Base-by-base conservation (phyloP, 2,797 vertebrate species). In the Cuculus canorus region DNA sequence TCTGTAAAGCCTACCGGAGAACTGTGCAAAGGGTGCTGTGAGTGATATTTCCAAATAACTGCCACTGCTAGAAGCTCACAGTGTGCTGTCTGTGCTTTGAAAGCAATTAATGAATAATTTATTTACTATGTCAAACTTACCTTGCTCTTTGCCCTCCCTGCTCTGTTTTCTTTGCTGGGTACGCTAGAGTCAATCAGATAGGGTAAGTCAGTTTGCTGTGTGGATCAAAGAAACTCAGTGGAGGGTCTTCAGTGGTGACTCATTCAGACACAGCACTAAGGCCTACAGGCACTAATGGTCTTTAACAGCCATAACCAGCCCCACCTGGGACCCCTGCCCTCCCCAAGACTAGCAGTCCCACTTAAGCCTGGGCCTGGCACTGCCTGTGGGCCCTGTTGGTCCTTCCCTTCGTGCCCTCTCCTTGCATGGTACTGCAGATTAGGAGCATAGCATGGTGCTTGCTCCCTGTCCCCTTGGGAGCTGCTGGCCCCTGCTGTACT, bases 201-300 rank as follows among this genome's bases (percentile, higher is more conserved):
- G 17, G 1, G 5, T 23, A 32, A 68, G 47, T 76, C 66, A 35
- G 41, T 65, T 56, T 47, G 37, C 53, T 19, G 32, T 1, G 2
- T 5, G 33, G 28, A 78, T 45, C 72, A 57, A 59, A 56, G 53
- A 82, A 60, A 82, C 32, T 32, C 17, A 24, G 6, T 0, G 5
- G n/a, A 47, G 9, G 53, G 13, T 54, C 41, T 79, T 65, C 72
- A 35, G 16, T 8, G 24, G n/a, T 4, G 0, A 43, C 33, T 57
- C 3, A 0, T 24, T 57, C 0, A 1, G 32, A 68, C 1, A 3
- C 30, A 53, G 18, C 41, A 19, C 15, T 57, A 63, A 53, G 16
- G 11, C 45, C 17, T 3, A 0, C 0, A 2, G 21, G 11, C n/a
- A 59, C 37, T 45, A 9, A 30, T 1, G n/a, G 30, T 15, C 19